Conservation (phyloP, 2,797 vertebrate genomes). For the Astyanax mexicanus region DNA sequence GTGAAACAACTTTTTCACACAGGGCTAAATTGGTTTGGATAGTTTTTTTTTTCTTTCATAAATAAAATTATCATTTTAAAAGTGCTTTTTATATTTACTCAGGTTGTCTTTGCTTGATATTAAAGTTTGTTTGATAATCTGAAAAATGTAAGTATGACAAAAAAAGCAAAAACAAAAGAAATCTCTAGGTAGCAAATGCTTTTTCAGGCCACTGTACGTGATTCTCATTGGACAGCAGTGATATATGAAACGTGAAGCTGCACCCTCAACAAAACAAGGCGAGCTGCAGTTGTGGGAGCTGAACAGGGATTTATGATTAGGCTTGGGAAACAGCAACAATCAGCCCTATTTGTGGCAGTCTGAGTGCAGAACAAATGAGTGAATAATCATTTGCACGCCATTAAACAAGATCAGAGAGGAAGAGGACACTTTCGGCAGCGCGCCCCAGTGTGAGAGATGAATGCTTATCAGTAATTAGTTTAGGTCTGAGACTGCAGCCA, state of each 20-base stretch:
- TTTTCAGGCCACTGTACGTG: too few relatives aligned
- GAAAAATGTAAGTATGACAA: too few relatives aligned
- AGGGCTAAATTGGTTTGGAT: too few relatives aligned
- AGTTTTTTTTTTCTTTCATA: too few relatives aligned
- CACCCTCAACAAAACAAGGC: slow-evolving; percentile 27
- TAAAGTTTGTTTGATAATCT: too few relatives aligned
- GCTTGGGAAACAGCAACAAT: slow-evolving; percentile 37
- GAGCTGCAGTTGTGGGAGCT: slow-evolving; percentile 14
- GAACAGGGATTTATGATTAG: slow-evolving; percentile 31
- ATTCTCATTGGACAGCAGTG: too few relatives aligned
- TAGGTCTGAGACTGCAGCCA: slow-evolving; percentile 13
- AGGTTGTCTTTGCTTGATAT: too few relatives aligned
- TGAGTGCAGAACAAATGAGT: slow-evolving; percentile 30
- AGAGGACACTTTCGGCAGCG: slow-evolving; percentile 11
- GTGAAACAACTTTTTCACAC: too few relatives aligned
- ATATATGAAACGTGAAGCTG: slow-evolving; percentile 1
- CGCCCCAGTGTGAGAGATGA: slow-evolving; percentile 22
- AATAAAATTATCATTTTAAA: too few relatives aligned
- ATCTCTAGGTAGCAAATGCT: too few relatives aligned
- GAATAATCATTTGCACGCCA: slow-evolving; percentile 28
- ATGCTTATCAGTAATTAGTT: slow-evolving; percentile 38
- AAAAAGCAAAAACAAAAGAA: too few relatives aligned
- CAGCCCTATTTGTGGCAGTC: slow-evolving; percentile 9
- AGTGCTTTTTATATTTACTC: too few relatives aligned
- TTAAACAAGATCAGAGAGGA: slow-evolving; percentile 34